These are phyloP conservation scores for Acromyrmex heyeri DNA, from an alignment of 1,140 invertebrate species.

Conservation along the genomic window DNA sequence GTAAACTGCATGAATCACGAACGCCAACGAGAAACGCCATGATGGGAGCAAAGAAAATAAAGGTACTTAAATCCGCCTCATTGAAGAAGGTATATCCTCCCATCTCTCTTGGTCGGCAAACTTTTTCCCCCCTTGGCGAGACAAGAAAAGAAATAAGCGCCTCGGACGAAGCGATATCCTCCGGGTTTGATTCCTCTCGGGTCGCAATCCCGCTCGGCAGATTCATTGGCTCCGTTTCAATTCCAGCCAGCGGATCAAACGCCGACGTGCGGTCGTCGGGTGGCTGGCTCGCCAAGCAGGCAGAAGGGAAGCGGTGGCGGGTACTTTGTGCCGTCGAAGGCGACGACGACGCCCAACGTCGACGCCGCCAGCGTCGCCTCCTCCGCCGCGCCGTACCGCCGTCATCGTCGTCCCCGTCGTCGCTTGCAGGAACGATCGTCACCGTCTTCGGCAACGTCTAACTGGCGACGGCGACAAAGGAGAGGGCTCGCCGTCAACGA, in stretches of 20 bases:
- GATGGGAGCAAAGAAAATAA: constrained; percentile 28
- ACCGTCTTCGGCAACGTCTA: constrained; percentile 70
- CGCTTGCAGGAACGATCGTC: constrained; percentile 72
- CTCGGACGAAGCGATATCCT: constrained; percentile 42
- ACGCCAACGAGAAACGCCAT: background rate
- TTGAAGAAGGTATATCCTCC: constrained; percentile 40
- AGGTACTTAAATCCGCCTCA: constrained; percentile 46
- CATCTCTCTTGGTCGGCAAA: constrained; percentile 52
- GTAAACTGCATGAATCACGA: constrained; percentile 11
- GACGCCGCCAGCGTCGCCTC: constrained; percentile 67
- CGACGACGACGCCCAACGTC: constrained; percentile 70
- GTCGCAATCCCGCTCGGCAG: constrained; percentile 65
- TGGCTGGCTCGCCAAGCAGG: constrained; percentile 66
- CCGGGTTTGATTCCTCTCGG: constrained; percentile 64
- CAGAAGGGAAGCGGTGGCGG: constrained; percentile 31
- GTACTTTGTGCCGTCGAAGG: constrained; percentile 76
- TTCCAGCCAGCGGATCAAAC: constrained; percentile 82
- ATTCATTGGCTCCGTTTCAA: constrained; percentile 86
- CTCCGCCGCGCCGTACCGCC: constrained; percentile 34
- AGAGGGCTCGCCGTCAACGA: constrained; percentile 74
- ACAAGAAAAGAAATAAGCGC: constrained; percentile 53
- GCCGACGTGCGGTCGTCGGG: constrained; percentile 74
- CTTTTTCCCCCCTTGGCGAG: constrained; percentile 2
- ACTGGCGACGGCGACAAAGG: constrained; percentile 76
- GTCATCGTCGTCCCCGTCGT: constrained; percentile 54